phyloP scores from a whole-genome alignment of 2,113 vertebrate genomes.

The Eudyptes chrysolophus region DNA sequence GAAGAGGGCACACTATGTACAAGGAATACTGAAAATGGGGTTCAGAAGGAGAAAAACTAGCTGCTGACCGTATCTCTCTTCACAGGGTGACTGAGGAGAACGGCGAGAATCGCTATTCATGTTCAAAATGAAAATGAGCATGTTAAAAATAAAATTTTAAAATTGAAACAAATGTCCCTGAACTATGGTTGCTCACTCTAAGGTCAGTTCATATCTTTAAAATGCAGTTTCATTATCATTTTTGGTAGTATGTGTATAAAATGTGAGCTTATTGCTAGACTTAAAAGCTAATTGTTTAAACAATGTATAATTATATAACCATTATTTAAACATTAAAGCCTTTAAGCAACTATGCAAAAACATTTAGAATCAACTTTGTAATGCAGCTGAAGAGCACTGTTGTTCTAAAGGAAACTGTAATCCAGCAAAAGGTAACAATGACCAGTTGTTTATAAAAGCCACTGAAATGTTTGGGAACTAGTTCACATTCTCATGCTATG shows the following conservation, averaged over 20 bases:
- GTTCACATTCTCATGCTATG: slow-evolving; percentile 77
- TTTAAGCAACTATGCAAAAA: slow-evolving; percentile 68
- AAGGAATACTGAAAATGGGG: background rate
- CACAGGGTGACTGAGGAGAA: background rate
- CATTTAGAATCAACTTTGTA: slow-evolving; percentile 69
- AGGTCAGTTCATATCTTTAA: background rate
- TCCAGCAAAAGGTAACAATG: slow-evolving; percentile 75
- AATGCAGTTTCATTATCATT: slow-evolving; percentile 13
- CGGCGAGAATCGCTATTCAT: accelerated
- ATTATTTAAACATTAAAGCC: slow-evolving; percentile 71
- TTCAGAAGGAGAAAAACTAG: background rate
- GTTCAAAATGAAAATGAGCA: background rate
- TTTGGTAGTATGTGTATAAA: slow-evolving; percentile 19
- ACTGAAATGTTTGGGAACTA: slow-evolving; percentile 80
- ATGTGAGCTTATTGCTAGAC: slow-evolving; percentile 13
- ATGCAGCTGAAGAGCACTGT: slow-evolving; percentile 61
- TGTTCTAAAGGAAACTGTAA: slow-evolving; percentile 61
- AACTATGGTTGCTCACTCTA: background rate
- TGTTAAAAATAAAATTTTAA: background rate
- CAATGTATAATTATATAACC: slow-evolving; percentile 55
- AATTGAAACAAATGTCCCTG: background rate
- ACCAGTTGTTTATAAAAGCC: slow-evolving; percentile 78
- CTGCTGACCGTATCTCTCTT: background rate
- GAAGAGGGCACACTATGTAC: background rate
- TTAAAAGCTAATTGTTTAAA: slow-evolving; percentile 66